Conservation (phyloP, 2,113 vertebrate species). For the Shinisaurus crocodilurus region DNA sequence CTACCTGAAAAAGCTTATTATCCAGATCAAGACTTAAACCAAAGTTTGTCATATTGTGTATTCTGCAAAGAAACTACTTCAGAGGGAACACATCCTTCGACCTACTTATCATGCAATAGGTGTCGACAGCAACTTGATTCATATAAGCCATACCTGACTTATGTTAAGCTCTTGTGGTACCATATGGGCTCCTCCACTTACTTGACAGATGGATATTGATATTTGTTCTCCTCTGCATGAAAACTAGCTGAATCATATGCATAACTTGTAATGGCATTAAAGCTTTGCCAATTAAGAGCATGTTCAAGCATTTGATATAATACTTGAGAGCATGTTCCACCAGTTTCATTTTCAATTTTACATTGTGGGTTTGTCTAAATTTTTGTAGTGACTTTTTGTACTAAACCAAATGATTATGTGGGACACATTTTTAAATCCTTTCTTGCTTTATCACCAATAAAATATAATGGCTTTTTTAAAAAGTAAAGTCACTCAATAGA, state of each 20-base stretch:
- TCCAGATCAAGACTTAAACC: not conserved
- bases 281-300: constrained; percentile 71
- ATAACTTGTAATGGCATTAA: constrained; percentile 75
- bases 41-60: not conserved
- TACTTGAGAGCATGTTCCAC: constrained; percentile 59
- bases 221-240: constrained; percentile 75
- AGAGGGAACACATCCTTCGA: constrained; percentile 62
- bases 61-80: constrained; percentile 46
- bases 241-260: constrained; percentile 74
- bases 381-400: constrained; percentile 45
- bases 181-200: constrained; percentile 67
- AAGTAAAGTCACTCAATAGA: not conserved
- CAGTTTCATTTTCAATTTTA: constrained; percentile 62
- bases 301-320: constrained; percentile 67
- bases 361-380: constrained; percentile 50
- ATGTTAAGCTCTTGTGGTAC: constrained; percentile 71
- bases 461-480: constrained; percentile 20
- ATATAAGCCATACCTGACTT: constrained; percentile 66
- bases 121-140: constrained; percentile 53
- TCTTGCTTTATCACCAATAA: constrained; percentile 44
- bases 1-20: not conserved
- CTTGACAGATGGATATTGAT: constrained; percentile 76
- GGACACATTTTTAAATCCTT: constrained; percentile 26
- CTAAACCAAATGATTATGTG: constrained; percentile 50
- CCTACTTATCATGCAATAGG: constrained; percentile 23